A percentile compares a stretch with the other conserved stretches of the same genome.
These are phyloP conservation scores for Syrrhaptes paradoxus DNA, from an alignment of 2,113 vertebrate genomes.

Conservation along the genomic window DNA sequence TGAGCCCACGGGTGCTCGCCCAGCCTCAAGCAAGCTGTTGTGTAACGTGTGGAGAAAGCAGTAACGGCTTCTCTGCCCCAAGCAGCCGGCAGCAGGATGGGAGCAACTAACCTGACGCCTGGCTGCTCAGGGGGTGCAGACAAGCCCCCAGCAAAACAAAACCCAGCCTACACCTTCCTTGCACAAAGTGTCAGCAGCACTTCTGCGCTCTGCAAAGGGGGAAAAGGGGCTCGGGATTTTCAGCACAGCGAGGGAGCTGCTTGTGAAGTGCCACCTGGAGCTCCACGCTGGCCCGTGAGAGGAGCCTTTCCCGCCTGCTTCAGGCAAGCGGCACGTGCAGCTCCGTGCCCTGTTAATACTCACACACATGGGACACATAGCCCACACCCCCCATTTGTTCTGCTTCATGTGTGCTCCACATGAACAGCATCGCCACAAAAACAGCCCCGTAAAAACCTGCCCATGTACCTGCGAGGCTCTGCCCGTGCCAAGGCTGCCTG, in stretches of 20 bases:
- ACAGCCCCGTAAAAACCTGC: background rate
- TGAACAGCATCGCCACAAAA: fast-evolving
- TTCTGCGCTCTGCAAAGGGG: fast-evolving
- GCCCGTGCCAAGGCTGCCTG: fast-evolving
- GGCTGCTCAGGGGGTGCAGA: background rate
- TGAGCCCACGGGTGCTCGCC: fast-evolving
- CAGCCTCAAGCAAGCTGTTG: fast-evolving
- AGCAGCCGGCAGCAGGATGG: fast-evolving
- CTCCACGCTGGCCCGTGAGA: fast-evolving
- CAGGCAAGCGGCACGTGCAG: fast-evolving
- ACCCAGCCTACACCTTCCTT: background rate
- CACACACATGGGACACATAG: fast-evolving
- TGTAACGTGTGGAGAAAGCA: fast-evolving
- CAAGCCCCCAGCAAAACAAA: background rate
- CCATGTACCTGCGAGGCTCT: fast-evolving
- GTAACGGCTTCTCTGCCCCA: fast-evolving
- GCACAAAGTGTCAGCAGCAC: fast-evolving
- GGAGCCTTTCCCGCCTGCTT: background rate
- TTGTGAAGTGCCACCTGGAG: fast-evolving
- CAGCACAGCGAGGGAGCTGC: fast-evolving
- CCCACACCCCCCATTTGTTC: too few species aligned
- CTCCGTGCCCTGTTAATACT: fast-evolving
- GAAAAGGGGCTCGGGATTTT: fast-evolving
- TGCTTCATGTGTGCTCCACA: fast-evolving
- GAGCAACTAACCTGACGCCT: fast-evolving